Conservation (phyloP, 1,140 invertebrate species). For the Zophobas morio region DNA sequence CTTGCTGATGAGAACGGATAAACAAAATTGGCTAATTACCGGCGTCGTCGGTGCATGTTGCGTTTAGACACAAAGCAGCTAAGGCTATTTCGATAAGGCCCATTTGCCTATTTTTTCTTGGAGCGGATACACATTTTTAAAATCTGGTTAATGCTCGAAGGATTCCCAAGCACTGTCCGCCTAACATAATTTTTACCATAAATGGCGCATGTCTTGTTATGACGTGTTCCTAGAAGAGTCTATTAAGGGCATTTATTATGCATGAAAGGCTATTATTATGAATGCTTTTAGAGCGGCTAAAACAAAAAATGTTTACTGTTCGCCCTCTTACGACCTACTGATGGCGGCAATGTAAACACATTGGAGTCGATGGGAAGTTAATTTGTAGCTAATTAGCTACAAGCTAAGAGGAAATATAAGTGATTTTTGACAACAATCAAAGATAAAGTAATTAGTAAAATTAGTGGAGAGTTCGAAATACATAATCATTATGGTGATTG, state of each 20-base stretch:
- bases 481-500: neutral
- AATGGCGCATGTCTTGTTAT: slow-evolving; percentile 25
- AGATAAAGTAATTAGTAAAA: too few relatives aligned
- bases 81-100: slow-evolving; percentile 52
- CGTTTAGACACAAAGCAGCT: slow-evolving; percentile 55
- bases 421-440: too few relatives aligned
- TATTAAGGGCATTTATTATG: slow-evolving; percentile 26
- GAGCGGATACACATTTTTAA: slow-evolving; percentile 24
- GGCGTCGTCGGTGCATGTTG: slow-evolving; percentile 48
- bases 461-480: neutral
- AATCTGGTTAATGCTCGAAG: neutral
- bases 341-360: neutral
- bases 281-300: neutral
- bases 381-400: too few relatives aligned
- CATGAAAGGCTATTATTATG: neutral
- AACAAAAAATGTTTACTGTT: too few relatives aligned
- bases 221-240: slow-evolving; percentile 11
- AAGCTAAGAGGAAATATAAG: too few relatives aligned
- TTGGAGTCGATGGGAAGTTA: neutral
- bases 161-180: slow-evolving; percentile 1
- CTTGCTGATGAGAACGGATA: neutral
- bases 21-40: slow-evolving; percentile 20
- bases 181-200: slow-evolving; percentile 19
- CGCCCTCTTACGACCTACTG: neutral
- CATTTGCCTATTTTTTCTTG: slow-evolving; percentile 31